These are phyloP conservation scores for Eupithecia vulgata DNA, from an alignment of 2,888 invertebrate genomes.

Conservation along the genomic window DNA sequence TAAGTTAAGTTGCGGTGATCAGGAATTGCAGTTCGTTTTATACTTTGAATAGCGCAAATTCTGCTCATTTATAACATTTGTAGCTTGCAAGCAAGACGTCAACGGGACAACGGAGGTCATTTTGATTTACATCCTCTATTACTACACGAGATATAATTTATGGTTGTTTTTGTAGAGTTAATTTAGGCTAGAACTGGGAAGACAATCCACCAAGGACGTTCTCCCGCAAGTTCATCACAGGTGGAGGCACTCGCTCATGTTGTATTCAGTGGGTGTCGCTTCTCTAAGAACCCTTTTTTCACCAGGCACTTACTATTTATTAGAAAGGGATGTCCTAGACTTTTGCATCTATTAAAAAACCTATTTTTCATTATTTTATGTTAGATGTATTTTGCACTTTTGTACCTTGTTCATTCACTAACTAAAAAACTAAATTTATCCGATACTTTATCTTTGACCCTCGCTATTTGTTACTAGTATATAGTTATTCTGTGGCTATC, in stretches of 20 bases:
- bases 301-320: conserved; percentile 40
- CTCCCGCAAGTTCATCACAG: conserved; percentile 35
- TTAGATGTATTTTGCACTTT: neutral
- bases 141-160: neutral
- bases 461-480: neutral
- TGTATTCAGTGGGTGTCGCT: conserved; percentile 48
- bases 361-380: too few relatives aligned
- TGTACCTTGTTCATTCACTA: neutral
- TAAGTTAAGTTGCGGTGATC: neutral
- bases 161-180: neutral
- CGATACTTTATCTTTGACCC: neutral
- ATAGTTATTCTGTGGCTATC: too few relatives aligned
- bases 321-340: conserved; percentile 26
- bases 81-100: neutral
- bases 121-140: neutral
- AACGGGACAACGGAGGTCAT: neutral
- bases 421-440: neutral
- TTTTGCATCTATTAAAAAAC: conserved; percentile 13
- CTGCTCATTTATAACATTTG: neutral
- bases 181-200: neutral
- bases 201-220: conserved; percentile 1
- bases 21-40: neutral
- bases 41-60: neutral
- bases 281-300: conserved; percentile 46
- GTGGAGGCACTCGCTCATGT: conserved; percentile 45